phyloP scores from a whole-genome alignment of 2,113 vertebrate genomes.

The Protomyctophum bolini region DNA sequence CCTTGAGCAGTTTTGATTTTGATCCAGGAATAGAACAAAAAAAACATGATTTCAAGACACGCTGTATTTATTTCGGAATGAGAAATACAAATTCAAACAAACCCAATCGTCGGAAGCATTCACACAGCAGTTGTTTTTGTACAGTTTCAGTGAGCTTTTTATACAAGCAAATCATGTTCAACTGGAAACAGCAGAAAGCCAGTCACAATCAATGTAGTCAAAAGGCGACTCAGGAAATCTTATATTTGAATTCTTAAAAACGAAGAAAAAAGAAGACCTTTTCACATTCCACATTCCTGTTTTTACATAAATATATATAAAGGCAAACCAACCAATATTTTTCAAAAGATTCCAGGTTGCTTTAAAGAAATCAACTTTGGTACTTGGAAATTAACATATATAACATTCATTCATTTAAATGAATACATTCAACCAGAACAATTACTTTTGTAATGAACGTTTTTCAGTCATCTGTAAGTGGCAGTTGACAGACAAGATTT shows the following conservation, averaged over 20 bases:
- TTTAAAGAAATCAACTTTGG: slow-evolving; percentile 52
- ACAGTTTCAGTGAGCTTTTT: slow-evolving; percentile 61
- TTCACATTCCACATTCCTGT: slow-evolving; percentile 27
- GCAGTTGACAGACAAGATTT: too few relatives aligned
- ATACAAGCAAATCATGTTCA: slow-evolving; percentile 56
- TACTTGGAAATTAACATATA: slow-evolving; percentile 22
- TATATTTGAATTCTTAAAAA: slow-evolving; percentile 17
- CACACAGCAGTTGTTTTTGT: slow-evolving; percentile 52
- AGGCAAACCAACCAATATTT: slow-evolving; percentile 32
- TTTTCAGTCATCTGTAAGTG: too few relatives aligned
- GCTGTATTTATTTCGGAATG: slow-evolving; percentile 71
- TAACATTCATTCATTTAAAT: slow-evolving; percentile 43
- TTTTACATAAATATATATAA: slow-evolving; percentile 31
- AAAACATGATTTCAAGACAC: slow-evolving; percentile 46
- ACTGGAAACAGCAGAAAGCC: slow-evolving; percentile 57
- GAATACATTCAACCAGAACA: slow-evolving; percentile 49
- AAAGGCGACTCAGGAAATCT: slow-evolving; percentile 59
- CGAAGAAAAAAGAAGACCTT: slow-evolving; percentile 22
- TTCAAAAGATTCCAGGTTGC: background rate
- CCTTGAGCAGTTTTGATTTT: too few relatives aligned
- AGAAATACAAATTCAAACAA: slow-evolving; percentile 70
- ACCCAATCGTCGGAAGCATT: slow-evolving; percentile 63
- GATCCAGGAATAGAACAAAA: background rate
- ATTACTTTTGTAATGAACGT: too few relatives aligned
- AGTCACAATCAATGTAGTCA: slow-evolving; percentile 64